Evolutionary conservation across 2,797 vertebrate genomes (phyloP).

Genomic region (Urophycis tenuis): DNA sequence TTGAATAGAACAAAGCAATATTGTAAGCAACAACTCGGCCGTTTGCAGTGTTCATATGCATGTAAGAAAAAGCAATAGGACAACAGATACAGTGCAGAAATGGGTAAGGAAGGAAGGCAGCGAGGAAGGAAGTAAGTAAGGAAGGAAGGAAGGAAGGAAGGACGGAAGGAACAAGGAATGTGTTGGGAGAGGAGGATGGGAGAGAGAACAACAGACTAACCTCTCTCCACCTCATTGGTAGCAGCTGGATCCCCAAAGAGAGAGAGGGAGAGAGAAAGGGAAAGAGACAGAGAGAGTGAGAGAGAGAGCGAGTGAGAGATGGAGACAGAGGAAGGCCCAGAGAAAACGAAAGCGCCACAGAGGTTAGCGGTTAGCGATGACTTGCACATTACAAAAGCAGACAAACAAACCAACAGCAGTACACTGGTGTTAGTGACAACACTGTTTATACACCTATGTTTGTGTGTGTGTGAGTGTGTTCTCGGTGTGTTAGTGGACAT

Average conservation of each 20-base stretch:
- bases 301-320: conserved; percentile 6
- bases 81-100: conserved; percentile 43
- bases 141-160: conserved; percentile 27
- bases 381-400: conserved; percentile 62
- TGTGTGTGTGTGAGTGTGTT: neutral
- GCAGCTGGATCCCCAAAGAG: conserved; percentile 86
- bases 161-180: conserved; percentile 48
- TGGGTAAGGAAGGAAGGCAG: conserved; percentile 19
- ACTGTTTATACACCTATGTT: neutral
- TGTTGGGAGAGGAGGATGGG: conserved; percentile 30
- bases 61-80: neutral
- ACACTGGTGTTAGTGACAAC: conserved; percentile 40
- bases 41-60: neutral
- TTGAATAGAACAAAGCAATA: neutral
- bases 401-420: conserved; percentile 54
- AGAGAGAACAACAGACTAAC: conserved; percentile 81
- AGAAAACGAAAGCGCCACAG: conserved; percentile 57
- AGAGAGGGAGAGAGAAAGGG: conserved; percentile 9
- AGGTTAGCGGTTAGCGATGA: conserved; percentile 53
- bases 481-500: neutral
- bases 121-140: conserved; percentile 32
- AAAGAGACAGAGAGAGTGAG: conserved; percentile 13
- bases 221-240: conserved; percentile 99
- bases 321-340: conserved; percentile 41
- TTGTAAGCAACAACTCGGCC: neutral